Evolutionary conservation across 2,888 invertebrate genomes (phyloP), one percentile per base, ranked within the genome.

Genomic region (Tetragonula carbonaria): DNA sequence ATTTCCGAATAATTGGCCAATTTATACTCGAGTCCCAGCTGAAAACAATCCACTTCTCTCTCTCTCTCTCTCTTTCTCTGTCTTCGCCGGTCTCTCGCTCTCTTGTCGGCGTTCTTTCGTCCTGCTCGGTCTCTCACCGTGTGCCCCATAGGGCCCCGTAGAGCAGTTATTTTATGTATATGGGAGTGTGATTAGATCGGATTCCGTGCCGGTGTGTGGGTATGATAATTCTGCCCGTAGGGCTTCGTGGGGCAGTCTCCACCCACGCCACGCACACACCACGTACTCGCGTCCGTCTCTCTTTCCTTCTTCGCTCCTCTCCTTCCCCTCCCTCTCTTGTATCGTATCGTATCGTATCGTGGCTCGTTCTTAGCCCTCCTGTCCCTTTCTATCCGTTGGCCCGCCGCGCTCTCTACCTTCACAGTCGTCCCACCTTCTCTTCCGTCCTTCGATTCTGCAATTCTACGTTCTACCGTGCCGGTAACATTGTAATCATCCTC

Each of bases 1-100:
- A 94, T 94, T 94, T 94, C 94, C 94, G 94, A 94, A 93, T 94
- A 94, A 94, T 94, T 94, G 94, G 94, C 94, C 94, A 94, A 94
- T 94, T 94, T 94, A 94, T 94, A 94, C 94, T 94, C 93, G 93
- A 93, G 94, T 94, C 93, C 93, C 94, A 94, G 94, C 94, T 94
- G 94, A 94, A 94, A 94, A 94, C 94, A 94, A 94, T 94, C 94
- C 93, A 91, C 91, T 91, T 93, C 90, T 91, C 90, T 90, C 88
- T 85, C 89, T 91, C 88, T 87, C 80, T 83, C 74, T 66, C 79
- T 77, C 1, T 86, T 88, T 90, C 91, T 87, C 84, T 76, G 71
- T 87, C 88, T 89, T 90, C 87, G 84, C 75, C 87, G 73, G 66
- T 80, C 66, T 18, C 51, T 5, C 71, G 72, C 57, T 82, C 86